A percentile compares a stretch with the other conserved stretches of the same genome.
These are phyloP conservation scores for Heliangelus exortis DNA, from an alignment of 2,797 vertebrate genomes.

Conservation along the genomic window DNA sequence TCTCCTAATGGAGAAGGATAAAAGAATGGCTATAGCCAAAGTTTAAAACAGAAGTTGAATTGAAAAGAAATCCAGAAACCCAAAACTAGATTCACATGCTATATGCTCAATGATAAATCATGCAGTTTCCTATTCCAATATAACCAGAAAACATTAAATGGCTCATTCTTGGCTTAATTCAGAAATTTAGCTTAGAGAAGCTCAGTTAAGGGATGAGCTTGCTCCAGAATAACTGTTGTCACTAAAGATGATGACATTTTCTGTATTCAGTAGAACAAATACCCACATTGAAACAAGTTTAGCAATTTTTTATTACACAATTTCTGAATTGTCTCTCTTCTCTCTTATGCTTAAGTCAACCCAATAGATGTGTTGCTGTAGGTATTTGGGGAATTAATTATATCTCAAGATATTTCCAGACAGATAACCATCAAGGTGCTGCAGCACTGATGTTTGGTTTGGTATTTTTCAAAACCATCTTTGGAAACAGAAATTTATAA, in stretches of 20 bases:
- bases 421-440: not conserved
- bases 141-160: not conserved
- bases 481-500: not conserved
- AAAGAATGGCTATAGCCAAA: not conserved
- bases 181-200: not conserved
- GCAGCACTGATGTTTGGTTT: accelerated
- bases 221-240: not conserved
- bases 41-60: not conserved
- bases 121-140: not conserved
- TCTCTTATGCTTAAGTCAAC: not conserved
- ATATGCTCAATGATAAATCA: not conserved
- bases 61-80: not conserved
- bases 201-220: not conserved
- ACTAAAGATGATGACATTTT: not conserved
- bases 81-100: not conserved
- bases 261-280: not conserved
- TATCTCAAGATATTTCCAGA: not conserved
- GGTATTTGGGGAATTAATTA: not conserved
- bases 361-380: not conserved
- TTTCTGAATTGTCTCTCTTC: not conserved
- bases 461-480: not conserved
- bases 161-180: not conserved
- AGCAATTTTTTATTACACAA: not conserved
- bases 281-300: not conserved
- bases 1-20: not conserved